Percentiles rank a stretch among this genome's conserved stretches.
These are phyloP conservation scores for Fregata magnificens DNA, from an alignment of 2,113 vertebrate genomes.

Conservation along the genomic window DNA sequence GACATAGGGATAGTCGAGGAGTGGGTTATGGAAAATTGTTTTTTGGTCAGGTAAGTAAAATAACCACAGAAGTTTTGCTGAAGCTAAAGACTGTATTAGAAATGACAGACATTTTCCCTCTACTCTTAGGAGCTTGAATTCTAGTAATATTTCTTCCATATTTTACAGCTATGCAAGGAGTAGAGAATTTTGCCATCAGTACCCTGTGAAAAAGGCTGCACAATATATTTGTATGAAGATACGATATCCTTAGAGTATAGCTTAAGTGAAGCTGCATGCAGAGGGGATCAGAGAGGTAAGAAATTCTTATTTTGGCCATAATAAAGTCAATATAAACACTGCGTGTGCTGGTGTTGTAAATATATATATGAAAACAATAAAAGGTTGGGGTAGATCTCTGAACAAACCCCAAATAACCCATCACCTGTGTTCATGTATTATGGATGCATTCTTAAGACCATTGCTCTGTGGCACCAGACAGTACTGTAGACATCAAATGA, in stretches of 20 bases:
- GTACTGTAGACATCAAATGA: background rate
- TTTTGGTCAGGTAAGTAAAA: background rate
- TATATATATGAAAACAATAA: background rate
- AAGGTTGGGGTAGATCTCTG: background rate
- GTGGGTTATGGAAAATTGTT: background rate
- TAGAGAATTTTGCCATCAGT: background rate
- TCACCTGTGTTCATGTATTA: background rate
- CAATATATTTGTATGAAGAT: background rate
- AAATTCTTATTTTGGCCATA: background rate
- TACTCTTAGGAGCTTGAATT: background rate
- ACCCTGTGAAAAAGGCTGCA: background rate
- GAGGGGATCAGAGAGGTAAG: background rate
- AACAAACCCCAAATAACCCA: background rate
- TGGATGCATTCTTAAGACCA: background rate
- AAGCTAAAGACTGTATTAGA: background rate
- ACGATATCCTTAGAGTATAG: background rate
- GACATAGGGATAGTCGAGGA: background rate
- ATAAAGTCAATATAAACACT: background rate
- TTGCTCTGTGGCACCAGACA: background rate
- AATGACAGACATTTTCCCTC: background rate
- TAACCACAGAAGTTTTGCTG: background rate
- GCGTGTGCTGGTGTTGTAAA: background rate
- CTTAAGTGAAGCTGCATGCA: background rate
- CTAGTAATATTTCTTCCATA: background rate
- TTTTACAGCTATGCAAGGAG: background rate